Percentiles rank a stretch among this genome's conserved stretches.
Conservation (phyloP, 2,113 vertebrate genomes). For the Leucoraja erinaceus region DNA sequence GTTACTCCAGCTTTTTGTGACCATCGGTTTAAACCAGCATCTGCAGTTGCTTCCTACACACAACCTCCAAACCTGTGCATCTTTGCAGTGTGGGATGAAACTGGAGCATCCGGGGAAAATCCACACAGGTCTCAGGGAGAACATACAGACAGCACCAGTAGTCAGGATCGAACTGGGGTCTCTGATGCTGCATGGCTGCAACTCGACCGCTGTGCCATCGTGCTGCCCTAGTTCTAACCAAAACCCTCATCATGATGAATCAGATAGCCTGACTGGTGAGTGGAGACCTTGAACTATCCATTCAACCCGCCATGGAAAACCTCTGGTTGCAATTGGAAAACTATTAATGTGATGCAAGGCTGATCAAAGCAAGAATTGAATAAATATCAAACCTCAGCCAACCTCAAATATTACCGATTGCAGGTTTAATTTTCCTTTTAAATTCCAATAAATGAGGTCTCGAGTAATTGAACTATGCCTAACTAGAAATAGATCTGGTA, state of each 20-base stretch:
- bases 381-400: not conserved
- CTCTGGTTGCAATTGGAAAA: not conserved
- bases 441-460: not conserved
- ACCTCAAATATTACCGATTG: not conserved
- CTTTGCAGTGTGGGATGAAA: no score
- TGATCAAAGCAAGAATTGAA: not conserved
- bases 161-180: no score
- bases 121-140: no score
- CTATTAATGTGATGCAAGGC: not conserved
- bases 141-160: no score
- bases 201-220: no score
- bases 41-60: no score
- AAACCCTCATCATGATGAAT: not conserved
- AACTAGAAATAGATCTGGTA: constrained; percentile 3
- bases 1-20: no score
- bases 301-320: not conserved
- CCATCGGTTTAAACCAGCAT: no score
- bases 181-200: no score
- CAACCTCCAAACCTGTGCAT: no score
- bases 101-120: no score
- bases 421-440: not conserved
- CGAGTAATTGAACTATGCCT: not conserved
- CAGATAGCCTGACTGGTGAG: not conserved
- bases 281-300: no score
- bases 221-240: not conserved